Conservation (phyloP, 2,888 invertebrate genomes). For the Dryomyza anilis region DNA sequence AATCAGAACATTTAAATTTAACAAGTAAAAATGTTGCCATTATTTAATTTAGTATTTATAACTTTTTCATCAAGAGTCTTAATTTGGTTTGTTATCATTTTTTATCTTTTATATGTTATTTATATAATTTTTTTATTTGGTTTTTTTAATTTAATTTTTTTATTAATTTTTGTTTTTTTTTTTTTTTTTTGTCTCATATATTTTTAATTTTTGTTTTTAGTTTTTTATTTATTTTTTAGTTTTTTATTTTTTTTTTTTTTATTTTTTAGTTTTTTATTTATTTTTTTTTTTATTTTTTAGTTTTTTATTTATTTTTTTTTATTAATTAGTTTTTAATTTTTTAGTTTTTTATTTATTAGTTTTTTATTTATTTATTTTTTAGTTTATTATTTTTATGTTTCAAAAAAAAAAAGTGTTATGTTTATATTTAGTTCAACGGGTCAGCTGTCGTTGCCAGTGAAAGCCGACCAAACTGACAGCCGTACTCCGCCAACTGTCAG, state of each 20-base stretch:
- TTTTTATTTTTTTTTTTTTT: background rate
- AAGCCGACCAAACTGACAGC: no score
- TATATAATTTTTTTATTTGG: background rate
- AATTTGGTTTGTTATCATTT: background rate
- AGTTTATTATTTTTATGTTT: no score
- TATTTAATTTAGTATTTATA: no score
- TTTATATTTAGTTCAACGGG: constrained; percentile 11
- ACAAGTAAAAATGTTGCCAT: no score
- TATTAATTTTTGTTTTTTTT: no score
- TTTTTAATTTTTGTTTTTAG: background rate
- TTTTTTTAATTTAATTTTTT: background rate
- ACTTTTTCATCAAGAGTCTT: background rate
- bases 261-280: background rate
- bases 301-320: background rate
- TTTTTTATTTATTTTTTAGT: background rate
- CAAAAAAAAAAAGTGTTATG: constrained; percentile 8
- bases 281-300: background rate
- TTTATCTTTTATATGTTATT: background rate
- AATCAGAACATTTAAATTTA: background rate
- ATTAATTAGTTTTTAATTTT: no score
- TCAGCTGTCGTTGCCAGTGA: background rate
- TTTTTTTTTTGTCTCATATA: no score
- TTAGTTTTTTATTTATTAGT: no score
- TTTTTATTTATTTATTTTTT: no score
- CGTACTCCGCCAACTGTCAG: no score